phyloP scores from a whole-genome alignment of 2,888 invertebrate species.

The Petrolisthes manimaculis region DNA sequence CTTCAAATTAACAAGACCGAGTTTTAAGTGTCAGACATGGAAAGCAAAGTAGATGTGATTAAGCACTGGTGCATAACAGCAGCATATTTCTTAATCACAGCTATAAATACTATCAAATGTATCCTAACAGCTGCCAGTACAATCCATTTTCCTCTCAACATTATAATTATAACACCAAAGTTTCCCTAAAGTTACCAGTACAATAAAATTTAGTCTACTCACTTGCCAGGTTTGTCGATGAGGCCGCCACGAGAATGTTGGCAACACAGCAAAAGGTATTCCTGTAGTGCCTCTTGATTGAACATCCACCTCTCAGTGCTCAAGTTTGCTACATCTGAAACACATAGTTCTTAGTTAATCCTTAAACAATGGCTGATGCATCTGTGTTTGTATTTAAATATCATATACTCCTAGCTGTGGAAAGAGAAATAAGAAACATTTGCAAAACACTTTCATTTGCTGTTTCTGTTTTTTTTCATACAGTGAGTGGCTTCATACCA shows the following conservation, averaged over 20 bases:
- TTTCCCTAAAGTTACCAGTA: neutral
- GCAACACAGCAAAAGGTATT: slow-evolving; percentile 93
- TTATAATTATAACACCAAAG: neutral
- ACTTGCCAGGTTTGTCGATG: slow-evolving; percentile 96
- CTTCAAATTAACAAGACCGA: too few relatives aligned
- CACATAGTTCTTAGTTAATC: slow-evolving; percentile 65
- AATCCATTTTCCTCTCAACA: too few relatives aligned
- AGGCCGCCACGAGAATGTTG: slow-evolving; percentile 90
- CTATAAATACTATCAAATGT: too few relatives aligned
- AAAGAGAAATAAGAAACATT: slow-evolving; percentile 62
- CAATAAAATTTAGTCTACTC: slow-evolving; percentile 70
- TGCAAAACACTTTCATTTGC: neutral
- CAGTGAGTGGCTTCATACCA: neutral
- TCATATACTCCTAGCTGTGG: too few relatives aligned
- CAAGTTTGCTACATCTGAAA: slow-evolving; percentile 68
- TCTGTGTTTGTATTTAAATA: too few relatives aligned
- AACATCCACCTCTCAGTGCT: slow-evolving; percentile 78
- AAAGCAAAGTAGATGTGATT: too few relatives aligned
- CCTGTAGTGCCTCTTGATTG: slow-evolving; percentile 89
- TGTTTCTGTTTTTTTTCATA: neutral
- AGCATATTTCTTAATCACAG: too few relatives aligned
- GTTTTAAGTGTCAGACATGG: too few relatives aligned
- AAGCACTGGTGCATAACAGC: too few relatives aligned
- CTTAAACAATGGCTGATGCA: too few relatives aligned
- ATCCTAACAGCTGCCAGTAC: too few relatives aligned